phyloP scores from a whole-genome alignment of 2,113 vertebrate species.

The Campylorhamphus procurvoides region DNA sequence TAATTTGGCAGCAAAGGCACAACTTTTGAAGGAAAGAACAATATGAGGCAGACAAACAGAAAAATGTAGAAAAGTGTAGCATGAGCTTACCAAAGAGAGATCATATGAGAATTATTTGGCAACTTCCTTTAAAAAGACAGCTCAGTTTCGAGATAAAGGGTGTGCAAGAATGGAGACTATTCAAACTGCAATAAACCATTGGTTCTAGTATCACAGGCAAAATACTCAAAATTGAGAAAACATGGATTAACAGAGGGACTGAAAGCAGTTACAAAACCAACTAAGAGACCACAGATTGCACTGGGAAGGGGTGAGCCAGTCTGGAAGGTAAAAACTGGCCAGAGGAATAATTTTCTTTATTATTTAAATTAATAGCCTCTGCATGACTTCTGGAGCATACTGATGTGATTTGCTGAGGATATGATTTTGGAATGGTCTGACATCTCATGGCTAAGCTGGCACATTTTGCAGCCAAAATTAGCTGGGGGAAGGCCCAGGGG shows the following conservation, averaged over 20 bases:
- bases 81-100: neutral
- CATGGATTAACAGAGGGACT: neutral
- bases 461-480: neutral
- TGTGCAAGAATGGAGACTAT: neutral
- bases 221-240: neutral
- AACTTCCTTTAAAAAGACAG: neutral
- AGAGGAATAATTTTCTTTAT: constrained; percentile 22
- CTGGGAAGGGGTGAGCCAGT: neutral
- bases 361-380: constrained; percentile 33
- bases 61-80: neutral
- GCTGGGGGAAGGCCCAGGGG: rapidly evolving
- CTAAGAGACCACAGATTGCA: neutral
- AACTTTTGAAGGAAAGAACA: constrained; percentile 1
- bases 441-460: neutral
- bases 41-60: neutral
- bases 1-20: neutral
- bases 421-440: neutral
- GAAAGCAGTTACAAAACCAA: neutral
- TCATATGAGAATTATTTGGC: rapidly evolving
- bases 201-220: neutral
- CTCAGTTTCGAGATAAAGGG: constrained; percentile 5
- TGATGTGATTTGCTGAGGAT: neutral
- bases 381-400: neutral
- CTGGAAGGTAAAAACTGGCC: neutral
- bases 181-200: neutral